These are phyloP conservation scores for Auanema sp. DNA, from an alignment of 2,888 invertebrate genomes.

Conservation along the genomic window DNA sequence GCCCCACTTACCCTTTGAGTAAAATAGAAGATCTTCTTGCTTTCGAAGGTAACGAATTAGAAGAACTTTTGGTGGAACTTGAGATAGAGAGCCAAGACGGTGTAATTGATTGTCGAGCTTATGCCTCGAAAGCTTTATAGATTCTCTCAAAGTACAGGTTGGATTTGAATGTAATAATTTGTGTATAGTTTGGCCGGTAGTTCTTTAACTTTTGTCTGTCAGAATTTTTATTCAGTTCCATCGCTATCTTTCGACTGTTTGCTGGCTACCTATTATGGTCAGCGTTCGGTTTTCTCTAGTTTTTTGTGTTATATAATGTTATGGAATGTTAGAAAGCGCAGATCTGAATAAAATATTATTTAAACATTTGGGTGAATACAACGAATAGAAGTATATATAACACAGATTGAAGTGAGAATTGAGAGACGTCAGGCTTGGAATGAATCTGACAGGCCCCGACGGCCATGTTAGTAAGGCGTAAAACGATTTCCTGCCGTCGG, in stretches of 20 bases:
- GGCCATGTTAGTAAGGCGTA: conserved; percentile 4
- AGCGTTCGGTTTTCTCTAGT: background rate
- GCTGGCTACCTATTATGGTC: background rate
- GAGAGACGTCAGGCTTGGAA: background rate
- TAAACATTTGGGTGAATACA: conserved; percentile 5
- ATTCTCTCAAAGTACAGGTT: background rate
- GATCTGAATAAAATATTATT: conserved; percentile 5
- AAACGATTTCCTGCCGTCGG: conserved; percentile 1
- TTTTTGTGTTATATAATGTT: background rate
- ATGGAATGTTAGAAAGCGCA: conserved; percentile 5
- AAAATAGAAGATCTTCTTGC: conserved; percentile 85
- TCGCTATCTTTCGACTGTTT: background rate
- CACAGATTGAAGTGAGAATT: conserved; percentile 4
- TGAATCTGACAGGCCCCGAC: background rate
- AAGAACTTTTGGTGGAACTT: conserved; percentile 77
- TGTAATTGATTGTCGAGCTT: conserved; percentile 24
- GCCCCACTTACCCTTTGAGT: conserved; percentile 84
- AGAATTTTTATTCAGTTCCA: background rate
- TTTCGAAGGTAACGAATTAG: conserved; percentile 80
- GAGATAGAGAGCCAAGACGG: conserved; percentile 71
- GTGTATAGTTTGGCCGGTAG: background rate
- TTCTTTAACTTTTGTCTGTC: background rate
- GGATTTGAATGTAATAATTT: background rate
- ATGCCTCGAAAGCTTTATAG: conserved; percentile 17
- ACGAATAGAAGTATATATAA: background rate